phyloP scores from a whole-genome alignment of 2,888 invertebrate species.

The Aromia moschata region DNA sequence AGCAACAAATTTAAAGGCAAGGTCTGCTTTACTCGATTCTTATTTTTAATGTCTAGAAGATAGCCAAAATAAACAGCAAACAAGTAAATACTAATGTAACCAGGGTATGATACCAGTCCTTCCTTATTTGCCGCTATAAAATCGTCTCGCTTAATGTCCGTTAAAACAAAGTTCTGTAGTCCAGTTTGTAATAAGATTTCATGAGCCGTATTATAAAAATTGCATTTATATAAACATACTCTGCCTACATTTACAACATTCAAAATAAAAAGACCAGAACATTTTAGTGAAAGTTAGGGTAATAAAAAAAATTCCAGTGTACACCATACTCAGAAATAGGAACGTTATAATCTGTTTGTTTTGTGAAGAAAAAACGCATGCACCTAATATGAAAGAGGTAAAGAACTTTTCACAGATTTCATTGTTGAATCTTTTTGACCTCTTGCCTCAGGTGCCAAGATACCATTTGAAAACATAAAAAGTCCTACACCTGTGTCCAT shows the following conservation, averaged over 20 bases:
- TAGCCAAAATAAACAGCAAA: constrained; percentile 74
- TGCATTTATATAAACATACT: constrained; percentile 67
- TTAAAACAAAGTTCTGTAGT: constrained; percentile 76
- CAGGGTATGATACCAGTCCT: constrained; percentile 85
- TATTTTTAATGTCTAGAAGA: constrained; percentile 61
- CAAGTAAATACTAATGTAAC: constrained; percentile 86
- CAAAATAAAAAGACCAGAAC: constrained; percentile 71
- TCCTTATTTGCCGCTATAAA: constrained; percentile 89
- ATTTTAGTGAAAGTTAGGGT: constrained; percentile 88
- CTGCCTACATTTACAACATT: constrained; percentile 65
- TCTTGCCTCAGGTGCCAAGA: constrained; percentile 71
- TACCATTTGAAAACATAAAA: constrained; percentile 83
- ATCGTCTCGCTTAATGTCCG: constrained; percentile 66
- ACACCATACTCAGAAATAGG: constrained; percentile 94
- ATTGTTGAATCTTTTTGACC: constrained; percentile 52
- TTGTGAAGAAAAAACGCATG: constrained; percentile 69
- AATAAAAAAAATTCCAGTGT: constrained; percentile 98
- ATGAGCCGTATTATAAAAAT: constrained; percentile 70
- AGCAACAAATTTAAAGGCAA: constrained; percentile 21
- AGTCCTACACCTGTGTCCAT: constrained; percentile 97
- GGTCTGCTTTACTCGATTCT: constrained; percentile 9
- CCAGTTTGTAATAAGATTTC: constrained; percentile 72
- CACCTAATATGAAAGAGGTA: constrained; percentile 70
- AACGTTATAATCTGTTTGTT: constrained; percentile 81
- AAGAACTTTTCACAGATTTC: constrained; percentile 58